Base-by-base conservation (phyloP, 92 coral and sea anemone species). In the Micromussa lordhowensis region DNA sequence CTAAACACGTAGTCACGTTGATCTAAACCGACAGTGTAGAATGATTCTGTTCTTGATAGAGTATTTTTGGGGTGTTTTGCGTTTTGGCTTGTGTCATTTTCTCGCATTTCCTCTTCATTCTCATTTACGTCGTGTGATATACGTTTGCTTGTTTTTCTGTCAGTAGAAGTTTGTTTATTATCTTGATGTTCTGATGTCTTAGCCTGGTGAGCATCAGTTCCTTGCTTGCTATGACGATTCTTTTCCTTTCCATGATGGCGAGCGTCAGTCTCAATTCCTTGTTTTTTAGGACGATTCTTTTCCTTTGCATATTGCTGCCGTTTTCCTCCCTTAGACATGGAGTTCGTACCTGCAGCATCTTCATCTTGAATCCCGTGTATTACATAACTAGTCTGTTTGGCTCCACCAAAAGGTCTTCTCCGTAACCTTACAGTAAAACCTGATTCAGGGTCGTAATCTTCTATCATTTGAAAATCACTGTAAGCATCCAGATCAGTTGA, bases 371-470 rank as follows among this genome's bases (percentile, higher is more conserved):
- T 76, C 3, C 89, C 89, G 76, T 49, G 78, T 44, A 86, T 86
- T 12, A 86, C 48, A 34, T 78, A 51, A 34, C 54, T 78, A 16
- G 81, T 38, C 40, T 84, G 61, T 57, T 55, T 7, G 58, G 68
- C 71, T 29, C 51, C 83, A 30, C 85, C 90, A n/a, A 69, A 85
- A 1, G 86, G 86, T 36, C 75, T 79, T 64, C 87, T 91, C 30
- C 89, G 81, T 18, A 93, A 55, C 14, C 89, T 83, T 2, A 93
- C 91, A 26, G 85, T 75, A 17, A 93, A 90, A 6, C 96, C 92
- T 0, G 93, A 93, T 59, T 93, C 76, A 16, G 96, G 94, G 77
- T 93, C 92, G 31, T 90, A 88, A 80, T 93, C 92, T 59, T 93
- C 96, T 36, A 91, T 85, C 73, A 93, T 85, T 40, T 88, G 88